Evolutionary conservation across 2,888 invertebrate species (phyloP), one percentile per base, ranked within the genome.

Genomic region (Phrixothrix hirtus): DNA sequence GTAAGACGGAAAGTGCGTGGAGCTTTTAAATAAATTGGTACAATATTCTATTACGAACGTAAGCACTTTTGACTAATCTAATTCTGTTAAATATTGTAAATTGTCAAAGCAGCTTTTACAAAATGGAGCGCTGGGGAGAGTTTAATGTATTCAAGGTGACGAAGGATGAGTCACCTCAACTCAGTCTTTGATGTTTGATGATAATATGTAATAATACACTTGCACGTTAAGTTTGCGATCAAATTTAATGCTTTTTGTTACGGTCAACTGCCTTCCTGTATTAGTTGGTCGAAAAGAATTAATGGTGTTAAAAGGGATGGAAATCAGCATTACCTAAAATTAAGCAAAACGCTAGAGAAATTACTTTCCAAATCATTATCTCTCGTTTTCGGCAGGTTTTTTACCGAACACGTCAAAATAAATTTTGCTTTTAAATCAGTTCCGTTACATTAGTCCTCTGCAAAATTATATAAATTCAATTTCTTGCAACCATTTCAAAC

Each of bases 51-150:
- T 64, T 64, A 63, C 38, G 57, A 53, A 42, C 36, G 45, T 60
- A 54, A 64, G 62, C 60, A 63, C 60, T 63, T 63, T 62, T 63
- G 61, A 60, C 55, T 63, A 66, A 65, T 65, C 60, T 61, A 62
- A 62, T 66, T 65, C 58, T 34, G 47, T 52, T 55, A 58, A 64
- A 63, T 62, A 63, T 63, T 60, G 54, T 58, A 60, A 56, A 61
- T 60, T 59, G 58, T 47, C 47, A 46, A 53, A 48, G 38, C 34
- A 34, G 43, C 21, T 47, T 44, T 27, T 29, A 25, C 37, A 38
- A 44, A 43, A 50, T 44, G 26, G 32, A 38, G 43, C 53, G 36
- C 46, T 47, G 35, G 25, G 14, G 38, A 37, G 16, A 36, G 30
- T 37, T 37, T 49, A 43, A 43, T 39, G 34, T 17, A 47, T 47